These are phyloP conservation scores for Pseudochromis fuscus DNA, from an alignment of 2,797 vertebrate genomes.

Conservation along the genomic window DNA sequence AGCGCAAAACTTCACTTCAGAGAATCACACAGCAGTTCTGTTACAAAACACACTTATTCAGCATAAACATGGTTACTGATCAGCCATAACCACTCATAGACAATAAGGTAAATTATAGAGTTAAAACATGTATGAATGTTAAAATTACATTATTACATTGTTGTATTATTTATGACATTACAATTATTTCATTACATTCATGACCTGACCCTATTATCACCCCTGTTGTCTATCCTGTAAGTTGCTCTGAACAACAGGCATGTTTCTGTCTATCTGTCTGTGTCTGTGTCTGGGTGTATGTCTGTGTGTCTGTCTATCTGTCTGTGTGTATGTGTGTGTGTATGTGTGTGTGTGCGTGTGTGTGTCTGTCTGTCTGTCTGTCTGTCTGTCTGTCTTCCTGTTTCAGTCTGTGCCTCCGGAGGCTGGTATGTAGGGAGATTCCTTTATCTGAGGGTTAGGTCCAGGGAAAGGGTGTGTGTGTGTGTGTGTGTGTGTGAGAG, in stretches of 20 bases:
- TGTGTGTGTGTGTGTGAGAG: too few species aligned
- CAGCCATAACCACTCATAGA: too few species aligned
- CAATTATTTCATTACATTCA: too few species aligned
- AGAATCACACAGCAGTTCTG: too few species aligned
- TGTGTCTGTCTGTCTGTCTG: constrained; percentile 5
- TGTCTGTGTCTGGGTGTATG: constrained; percentile 2
- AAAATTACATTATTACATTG: too few species aligned
- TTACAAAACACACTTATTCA: too few species aligned
- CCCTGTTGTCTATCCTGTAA: not conserved
- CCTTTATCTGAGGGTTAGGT: not conserved
- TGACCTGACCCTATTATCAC: not conserved
- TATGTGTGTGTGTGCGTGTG: constrained; percentile 6
- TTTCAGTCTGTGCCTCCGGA: not conserved
- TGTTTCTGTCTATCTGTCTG: constrained; percentile 13
- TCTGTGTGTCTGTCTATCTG: not conserved
- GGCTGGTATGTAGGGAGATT: not conserved
- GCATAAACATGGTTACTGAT: too few species aligned
- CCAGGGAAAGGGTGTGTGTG: not conserved
- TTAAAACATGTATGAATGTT: too few species aligned
- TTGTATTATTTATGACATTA: too few species aligned
- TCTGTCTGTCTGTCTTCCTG: not conserved
- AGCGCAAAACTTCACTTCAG: too few species aligned
- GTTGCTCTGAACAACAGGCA: not conserved
- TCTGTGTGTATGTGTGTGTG: not conserved
- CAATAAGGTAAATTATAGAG: too few species aligned